Evolutionary conservation across 2,888 invertebrate species (phyloP).

Genomic region (Athetis lepigone): DNA sequence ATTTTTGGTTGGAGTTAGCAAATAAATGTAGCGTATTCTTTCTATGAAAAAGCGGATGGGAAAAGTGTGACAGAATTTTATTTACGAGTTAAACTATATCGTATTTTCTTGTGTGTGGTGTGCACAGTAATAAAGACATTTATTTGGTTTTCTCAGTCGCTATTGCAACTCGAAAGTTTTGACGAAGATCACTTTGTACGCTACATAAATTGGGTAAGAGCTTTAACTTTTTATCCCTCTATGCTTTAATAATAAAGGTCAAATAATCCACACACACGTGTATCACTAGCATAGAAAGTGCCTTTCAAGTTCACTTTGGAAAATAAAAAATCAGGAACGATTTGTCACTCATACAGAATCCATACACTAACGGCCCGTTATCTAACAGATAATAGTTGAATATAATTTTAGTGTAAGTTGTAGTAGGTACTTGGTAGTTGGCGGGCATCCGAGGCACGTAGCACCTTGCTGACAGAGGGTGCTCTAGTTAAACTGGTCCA

Average conservation of each 20-base stretch:
- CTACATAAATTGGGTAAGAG: neutral
- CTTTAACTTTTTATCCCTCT: neutral
- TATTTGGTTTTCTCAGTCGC: neutral
- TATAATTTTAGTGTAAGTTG: conserved; percentile 56
- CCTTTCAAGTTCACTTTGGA: neutral
- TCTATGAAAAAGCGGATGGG: conserved; percentile 31
- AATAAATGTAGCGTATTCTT: conserved; percentile 49
- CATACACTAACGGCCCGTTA: neutral
- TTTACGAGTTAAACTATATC: conserved; percentile 22
- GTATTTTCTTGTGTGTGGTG: conserved; percentile 2
- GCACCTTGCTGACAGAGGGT: conserved; percentile 72
- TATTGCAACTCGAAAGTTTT: conserved; percentile 5
- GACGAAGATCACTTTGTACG: neutral
- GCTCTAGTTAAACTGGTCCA: conserved; percentile 75
- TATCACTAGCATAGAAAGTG: neutral
- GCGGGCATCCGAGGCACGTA: conserved; percentile 84
- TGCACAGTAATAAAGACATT: neutral
- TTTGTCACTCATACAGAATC: neutral
- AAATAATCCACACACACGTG: neutral
- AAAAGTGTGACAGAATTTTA: conserved; percentile 39
- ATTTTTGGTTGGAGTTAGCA: conserved; percentile 47
- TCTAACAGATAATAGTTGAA: conserved; percentile 40
- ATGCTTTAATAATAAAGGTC: neutral
- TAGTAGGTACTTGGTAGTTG: conserved; percentile 69
- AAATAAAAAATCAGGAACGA: neutral